phyloP scores from a whole-genome alignment of 2,888 invertebrate genomes.

The Coelopa pilipes region DNA sequence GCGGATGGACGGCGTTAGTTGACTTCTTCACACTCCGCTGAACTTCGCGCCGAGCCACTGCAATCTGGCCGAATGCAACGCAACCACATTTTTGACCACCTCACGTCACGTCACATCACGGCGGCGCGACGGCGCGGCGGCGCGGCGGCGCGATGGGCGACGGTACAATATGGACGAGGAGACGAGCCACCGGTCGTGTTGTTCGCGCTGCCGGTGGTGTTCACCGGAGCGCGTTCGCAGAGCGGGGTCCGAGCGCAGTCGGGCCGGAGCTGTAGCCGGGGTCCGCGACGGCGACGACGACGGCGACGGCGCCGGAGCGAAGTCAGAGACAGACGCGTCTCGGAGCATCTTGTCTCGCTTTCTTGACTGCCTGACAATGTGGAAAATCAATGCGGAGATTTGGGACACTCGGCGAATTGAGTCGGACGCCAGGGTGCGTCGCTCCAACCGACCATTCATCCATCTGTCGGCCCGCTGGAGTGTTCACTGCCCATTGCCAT shows the following conservation, averaged over 20 bases:
- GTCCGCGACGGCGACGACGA: too few relatives aligned
- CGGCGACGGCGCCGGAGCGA: too few relatives aligned
- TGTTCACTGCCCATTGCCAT: neutral
- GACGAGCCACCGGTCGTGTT: conserved; percentile 24
- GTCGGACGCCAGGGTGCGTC: conserved; percentile 27
- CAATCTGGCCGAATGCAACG: conserved; percentile 31
- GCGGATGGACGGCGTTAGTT: conserved; percentile 32
- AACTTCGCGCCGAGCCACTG: conserved; percentile 13
- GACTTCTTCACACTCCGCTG: conserved; percentile 42
- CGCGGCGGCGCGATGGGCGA: neutral
- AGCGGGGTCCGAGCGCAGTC: neutral
- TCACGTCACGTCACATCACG: conserved; percentile 9
- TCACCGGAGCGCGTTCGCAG: conserved; percentile 41
- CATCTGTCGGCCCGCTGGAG: conserved; percentile 11
- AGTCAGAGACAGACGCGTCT: conserved; percentile 36
- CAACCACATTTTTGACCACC: conserved; percentile 36
- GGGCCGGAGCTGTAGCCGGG: too few relatives aligned
- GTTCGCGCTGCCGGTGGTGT: conserved; percentile 32
- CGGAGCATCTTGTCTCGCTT: conserved; percentile 52
- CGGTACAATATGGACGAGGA: neutral
- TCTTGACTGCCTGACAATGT: conserved; percentile 59
- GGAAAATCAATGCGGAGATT: conserved; percentile 59
- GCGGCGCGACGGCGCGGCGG: neutral
- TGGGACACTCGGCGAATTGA: conserved; percentile 48
- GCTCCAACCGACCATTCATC: conserved; percentile 25